Conservation (phyloP, 2,888 invertebrate species). For the Sesia bembeciformis region DNA sequence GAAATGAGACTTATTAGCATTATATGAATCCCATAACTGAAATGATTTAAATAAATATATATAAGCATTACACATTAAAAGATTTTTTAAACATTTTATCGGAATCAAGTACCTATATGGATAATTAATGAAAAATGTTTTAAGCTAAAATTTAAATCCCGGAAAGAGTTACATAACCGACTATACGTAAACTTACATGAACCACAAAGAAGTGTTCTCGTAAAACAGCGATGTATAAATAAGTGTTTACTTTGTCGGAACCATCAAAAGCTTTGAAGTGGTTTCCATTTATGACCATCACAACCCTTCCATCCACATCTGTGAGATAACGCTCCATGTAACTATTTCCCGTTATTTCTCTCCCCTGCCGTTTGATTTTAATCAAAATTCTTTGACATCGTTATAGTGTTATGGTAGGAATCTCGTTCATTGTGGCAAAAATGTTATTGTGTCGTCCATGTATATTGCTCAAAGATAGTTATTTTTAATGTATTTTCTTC, state of each 20-base stretch:
- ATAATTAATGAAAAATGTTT: too few species aligned
- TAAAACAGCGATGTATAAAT: slow-evolving; percentile 49
- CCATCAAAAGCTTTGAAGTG: slow-evolving; percentile 59
- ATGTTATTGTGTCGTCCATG: background rate
- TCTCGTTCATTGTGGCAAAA: background rate
- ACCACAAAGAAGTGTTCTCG: slow-evolving; percentile 47
- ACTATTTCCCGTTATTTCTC: slow-evolving; percentile 6
- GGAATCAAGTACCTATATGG: too few species aligned
- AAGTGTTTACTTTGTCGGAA: slow-evolving; percentile 59
- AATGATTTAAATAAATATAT: too few species aligned
- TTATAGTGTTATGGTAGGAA: background rate
- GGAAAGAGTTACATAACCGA: slow-evolving; percentile 5
- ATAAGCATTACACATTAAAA: too few species aligned
- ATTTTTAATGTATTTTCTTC: too few species aligned
- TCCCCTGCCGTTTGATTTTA: slow-evolving; percentile 21
- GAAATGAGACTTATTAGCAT: too few species aligned
- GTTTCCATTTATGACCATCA: slow-evolving; percentile 54
- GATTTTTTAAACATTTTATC: too few species aligned
- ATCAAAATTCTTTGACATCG: slow-evolving; percentile 12
- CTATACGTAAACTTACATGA: slow-evolving; percentile 18
- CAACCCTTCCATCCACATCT: slow-evolving; percentile 54
- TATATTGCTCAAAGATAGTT: too few species aligned
- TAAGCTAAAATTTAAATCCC: background rate
- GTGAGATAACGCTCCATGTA: slow-evolving; percentile 34
- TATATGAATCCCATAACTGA: too few species aligned